Conservation (phyloP, 1,140 invertebrate genomes). For the Callitettix versicolor region DNA sequence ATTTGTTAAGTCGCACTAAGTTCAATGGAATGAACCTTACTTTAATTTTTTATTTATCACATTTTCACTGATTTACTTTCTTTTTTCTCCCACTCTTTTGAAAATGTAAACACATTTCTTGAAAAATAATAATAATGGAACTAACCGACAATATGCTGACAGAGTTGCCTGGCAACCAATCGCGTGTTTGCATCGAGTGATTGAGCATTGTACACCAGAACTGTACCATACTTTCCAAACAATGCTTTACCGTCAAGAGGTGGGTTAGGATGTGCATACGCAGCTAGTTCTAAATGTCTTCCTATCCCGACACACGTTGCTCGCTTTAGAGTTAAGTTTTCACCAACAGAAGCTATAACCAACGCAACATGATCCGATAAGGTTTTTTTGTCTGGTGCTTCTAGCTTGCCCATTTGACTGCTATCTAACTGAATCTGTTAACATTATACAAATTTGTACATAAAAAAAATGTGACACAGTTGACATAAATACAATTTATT, state of each 20-base stretch:
- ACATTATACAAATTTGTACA: constrained; percentile 19
- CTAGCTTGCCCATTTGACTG: constrained; percentile 52
- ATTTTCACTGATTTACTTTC: too few species aligned
- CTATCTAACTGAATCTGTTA: constrained; percentile 51
- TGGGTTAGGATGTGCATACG: constrained; percentile 61
- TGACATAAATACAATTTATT: background rate
- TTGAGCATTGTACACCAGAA: constrained; percentile 52
- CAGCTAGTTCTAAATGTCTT: constrained; percentile 44
- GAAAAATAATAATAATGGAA: too few species aligned
- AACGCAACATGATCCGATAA: constrained; percentile 71
- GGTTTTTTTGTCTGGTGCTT: constrained; percentile 48
- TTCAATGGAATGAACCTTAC: too few species aligned
- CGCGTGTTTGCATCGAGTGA: constrained; percentile 31
- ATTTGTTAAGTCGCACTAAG: too few species aligned
- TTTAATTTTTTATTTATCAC: too few species aligned
- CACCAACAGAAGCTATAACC: constrained; percentile 74
- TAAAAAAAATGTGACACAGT: constrained; percentile 15
- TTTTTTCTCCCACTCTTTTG: too few species aligned
- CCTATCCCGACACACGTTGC: constrained; percentile 60
- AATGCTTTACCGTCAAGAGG: constrained; percentile 38
- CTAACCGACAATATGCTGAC: constrained; percentile 80
- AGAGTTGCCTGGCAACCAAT: constrained; percentile 56
- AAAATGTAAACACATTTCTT: too few species aligned
- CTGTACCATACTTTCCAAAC: constrained; percentile 71
- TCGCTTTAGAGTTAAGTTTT: constrained; percentile 73